phyloP scores from a whole-genome alignment of 2,113 vertebrate species.

The Holacanthus passer region DNA sequence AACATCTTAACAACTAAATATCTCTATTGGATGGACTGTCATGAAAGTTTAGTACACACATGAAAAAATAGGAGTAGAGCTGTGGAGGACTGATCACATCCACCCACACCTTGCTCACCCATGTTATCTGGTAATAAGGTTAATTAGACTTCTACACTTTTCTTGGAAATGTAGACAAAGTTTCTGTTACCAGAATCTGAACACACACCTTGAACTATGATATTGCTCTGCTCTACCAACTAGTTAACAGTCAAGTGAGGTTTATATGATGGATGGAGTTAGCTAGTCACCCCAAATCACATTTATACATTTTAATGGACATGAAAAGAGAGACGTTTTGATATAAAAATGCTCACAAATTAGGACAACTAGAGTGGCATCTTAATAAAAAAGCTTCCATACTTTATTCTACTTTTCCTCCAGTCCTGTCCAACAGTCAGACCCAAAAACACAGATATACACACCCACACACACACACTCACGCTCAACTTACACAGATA shows the following conservation, averaged over 20 bases:
- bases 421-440: too few relatives aligned
- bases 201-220: not conserved
- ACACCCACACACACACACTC: too few relatives aligned
- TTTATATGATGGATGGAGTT: not conserved
- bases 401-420: too few relatives aligned
- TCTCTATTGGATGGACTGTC: too few relatives aligned
- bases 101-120: not conserved
- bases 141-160: not conserved
- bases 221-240: not conserved
- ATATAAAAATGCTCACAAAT: not conserved
- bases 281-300: not conserved
- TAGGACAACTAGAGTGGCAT: too few relatives aligned
- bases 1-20: not conserved
- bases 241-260: not conserved
- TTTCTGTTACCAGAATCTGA: not conserved
- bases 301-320: too few relatives aligned
- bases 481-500: too few relatives aligned
- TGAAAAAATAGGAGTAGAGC: not conserved
- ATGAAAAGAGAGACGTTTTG: not conserved
- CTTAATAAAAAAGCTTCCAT: too few relatives aligned
- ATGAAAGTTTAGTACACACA: too few relatives aligned
- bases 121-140: not conserved
- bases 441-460: too few relatives aligned
- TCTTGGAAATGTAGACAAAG: not conserved
- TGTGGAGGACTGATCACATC: not conserved